These are phyloP conservation scores for Zophobas morio DNA, from an alignment of 1,140 invertebrate species.

Conservation along the genomic window DNA sequence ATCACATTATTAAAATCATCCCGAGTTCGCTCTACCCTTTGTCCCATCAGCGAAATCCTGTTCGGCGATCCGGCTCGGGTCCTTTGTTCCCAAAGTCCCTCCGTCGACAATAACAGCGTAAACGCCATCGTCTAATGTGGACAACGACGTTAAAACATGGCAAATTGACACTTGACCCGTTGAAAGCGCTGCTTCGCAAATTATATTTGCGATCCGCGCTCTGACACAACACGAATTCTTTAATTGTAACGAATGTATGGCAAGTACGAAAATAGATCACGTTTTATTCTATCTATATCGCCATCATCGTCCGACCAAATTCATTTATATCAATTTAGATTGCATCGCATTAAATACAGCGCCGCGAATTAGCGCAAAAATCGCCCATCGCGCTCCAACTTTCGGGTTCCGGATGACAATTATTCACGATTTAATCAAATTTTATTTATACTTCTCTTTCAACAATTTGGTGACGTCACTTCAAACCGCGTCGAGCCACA, in stretches of 20 bases:
- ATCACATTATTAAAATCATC: too few species aligned
- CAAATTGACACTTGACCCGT: slow-evolving; percentile 63
- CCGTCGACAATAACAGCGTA: slow-evolving; percentile 23
- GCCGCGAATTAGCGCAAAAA: slow-evolving; percentile 38
- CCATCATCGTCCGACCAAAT: slow-evolving; percentile 43
- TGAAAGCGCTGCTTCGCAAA: slow-evolving; percentile 60
- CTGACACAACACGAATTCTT: slow-evolving; percentile 56
- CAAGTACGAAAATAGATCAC: slow-evolving; percentile 56
- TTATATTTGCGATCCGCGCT: slow-evolving; percentile 57
- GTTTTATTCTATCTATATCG: slow-evolving; percentile 26
- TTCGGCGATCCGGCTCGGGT: not conserved
- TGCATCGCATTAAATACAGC: slow-evolving; percentile 41
- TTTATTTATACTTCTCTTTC: too few species aligned
- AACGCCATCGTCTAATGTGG: slow-evolving; percentile 49
- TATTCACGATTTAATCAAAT: too few species aligned
- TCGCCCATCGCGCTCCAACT: not conserved
- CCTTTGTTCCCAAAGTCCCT: not conserved
- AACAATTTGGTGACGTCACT: too few species aligned
- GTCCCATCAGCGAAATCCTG: too few species aligned
- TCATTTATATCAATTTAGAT: slow-evolving; percentile 49
- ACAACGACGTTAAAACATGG: slow-evolving; percentile 62
- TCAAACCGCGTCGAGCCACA: too few species aligned
- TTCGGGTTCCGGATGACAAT: not conserved
- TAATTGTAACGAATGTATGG: slow-evolving; percentile 59
- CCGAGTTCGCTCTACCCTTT: too few species aligned